Percentiles rank a stretch among this genome's conserved stretches.
Evolutionary conservation across 2,888 invertebrate species (phyloP).

Genomic region (Drosophila ustulata): DNA sequence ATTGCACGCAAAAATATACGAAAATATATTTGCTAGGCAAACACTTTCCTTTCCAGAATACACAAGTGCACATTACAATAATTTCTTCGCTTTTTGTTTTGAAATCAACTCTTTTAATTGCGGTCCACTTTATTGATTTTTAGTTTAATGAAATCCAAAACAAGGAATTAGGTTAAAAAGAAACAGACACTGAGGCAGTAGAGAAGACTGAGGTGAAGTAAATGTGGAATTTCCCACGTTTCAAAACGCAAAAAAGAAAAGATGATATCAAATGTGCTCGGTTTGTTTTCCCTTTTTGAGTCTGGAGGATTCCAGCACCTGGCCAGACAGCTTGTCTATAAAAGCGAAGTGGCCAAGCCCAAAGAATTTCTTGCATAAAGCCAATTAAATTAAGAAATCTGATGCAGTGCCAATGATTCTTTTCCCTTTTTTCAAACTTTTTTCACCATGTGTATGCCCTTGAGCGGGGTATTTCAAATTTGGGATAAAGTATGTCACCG

Average conservation of each 20-base stretch:
- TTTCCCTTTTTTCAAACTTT: slow-evolving; percentile 23
- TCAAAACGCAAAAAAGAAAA: slow-evolving; percentile 5
- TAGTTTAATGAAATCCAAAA: slow-evolving; percentile 1
- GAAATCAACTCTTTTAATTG: slow-evolving; percentile 7
- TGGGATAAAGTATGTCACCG: background rate
- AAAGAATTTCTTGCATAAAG: slow-evolving; percentile 78
- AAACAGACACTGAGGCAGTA: background rate
- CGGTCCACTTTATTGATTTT: slow-evolving; percentile 25
- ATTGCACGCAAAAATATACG: background rate
- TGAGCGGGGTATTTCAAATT: background rate
- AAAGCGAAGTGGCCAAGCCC: slow-evolving; percentile 29
- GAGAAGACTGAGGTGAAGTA: background rate
- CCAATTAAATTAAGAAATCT: slow-evolving; percentile 81
- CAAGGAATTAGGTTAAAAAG: slow-evolving; percentile 57
- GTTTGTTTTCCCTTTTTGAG: slow-evolving; percentile 18
- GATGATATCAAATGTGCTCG: slow-evolving; percentile 39
- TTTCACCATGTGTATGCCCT: background rate
- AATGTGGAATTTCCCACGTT: slow-evolving; percentile 51
- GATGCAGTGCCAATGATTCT: slow-evolving; percentile 74
- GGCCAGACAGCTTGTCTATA: slow-evolving; percentile 81
- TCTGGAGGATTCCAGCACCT: slow-evolving; percentile 29
- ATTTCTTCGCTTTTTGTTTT: slow-evolving; percentile 19
- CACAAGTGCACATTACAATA: slow-evolving; percentile 47
- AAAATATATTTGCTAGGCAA: slow-evolving; percentile 5
- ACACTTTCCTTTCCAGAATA: background rate